Conservation (phyloP, 2,797 vertebrate species). For the Intellagama lesueurii region DNA sequence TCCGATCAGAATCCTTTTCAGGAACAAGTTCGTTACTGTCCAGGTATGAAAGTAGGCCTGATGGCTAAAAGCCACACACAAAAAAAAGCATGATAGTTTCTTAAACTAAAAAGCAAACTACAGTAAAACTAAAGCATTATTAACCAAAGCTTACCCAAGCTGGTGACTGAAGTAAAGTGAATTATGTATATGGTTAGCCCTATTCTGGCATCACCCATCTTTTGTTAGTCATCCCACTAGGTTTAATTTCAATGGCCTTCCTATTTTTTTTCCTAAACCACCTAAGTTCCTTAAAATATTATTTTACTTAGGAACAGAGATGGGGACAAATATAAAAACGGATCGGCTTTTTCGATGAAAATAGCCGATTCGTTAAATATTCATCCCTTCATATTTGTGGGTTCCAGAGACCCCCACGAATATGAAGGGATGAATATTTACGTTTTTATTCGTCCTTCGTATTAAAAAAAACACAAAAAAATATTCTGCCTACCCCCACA, state of each 20-base stretch:
- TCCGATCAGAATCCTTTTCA: conserved; percentile 94
- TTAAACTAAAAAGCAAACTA: conserved; percentile 19
- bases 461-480: too few relatives aligned
- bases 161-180: not conserved
- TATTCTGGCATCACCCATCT: not conserved
- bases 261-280: not conserved
- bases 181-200: not conserved
- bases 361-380: too few relatives aligned
- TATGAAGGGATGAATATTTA: too few relatives aligned
- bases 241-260: not conserved
- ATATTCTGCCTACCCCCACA: too few relatives aligned
- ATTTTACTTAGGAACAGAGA: not conserved
- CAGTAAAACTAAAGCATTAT: not conserved
- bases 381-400: too few relatives aligned
- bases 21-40: conserved; percentile 94
- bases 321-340: too few relatives aligned
- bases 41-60: conserved; percentile 92
- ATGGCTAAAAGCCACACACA: conserved; percentile 81
- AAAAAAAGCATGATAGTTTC: conserved; percentile 37
- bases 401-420: too few relatives aligned
- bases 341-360: too few relatives aligned
- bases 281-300: not conserved
- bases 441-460: too few relatives aligned
- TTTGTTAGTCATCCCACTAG: not conserved
- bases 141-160: not conserved